Evolutionary conservation across 1,140 invertebrate genomes (phyloP).

Genomic region (Panagrolaimus sp.): DNA sequence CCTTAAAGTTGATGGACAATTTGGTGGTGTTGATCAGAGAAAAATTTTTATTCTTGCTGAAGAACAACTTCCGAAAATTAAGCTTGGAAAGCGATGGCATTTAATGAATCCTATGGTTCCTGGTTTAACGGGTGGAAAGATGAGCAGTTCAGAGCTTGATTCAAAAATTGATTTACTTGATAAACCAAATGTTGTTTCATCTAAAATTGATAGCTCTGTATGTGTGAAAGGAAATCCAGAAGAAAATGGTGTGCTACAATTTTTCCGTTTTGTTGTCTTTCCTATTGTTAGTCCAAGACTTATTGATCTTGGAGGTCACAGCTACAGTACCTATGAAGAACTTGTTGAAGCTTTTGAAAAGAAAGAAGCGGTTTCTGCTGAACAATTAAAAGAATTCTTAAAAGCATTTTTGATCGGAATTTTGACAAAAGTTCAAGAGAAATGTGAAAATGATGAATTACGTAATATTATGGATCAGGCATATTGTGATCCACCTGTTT

Average conservation of each 20-base stretch:
- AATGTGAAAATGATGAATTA: conserved; percentile 43
- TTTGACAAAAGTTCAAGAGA: conserved; percentile 41
- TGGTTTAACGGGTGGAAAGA: conserved; percentile 73
- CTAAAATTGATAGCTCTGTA: conserved; percentile 92
- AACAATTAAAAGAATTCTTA: conserved; percentile 40
- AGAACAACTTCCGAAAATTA: conserved; percentile 66
- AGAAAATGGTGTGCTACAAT: conserved; percentile 91
- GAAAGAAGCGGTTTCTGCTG: conserved; percentile 25
- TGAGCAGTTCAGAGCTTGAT: conserved; percentile 94
- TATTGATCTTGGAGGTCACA: conserved; percentile 23
- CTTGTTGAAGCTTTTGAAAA: conserved; percentile 41
- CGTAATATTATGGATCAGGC: conserved; percentile 44
- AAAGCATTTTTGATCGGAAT: conserved; percentile 48
- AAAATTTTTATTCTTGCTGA: conserved; percentile 98
- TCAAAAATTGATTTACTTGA: conserved; percentile 98
- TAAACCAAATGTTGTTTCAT: conserved; percentile 76
- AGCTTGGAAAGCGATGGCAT: conserved; percentile 69
- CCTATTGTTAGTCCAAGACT: conserved; percentile 64
- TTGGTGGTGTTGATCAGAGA: conserved; percentile 95
- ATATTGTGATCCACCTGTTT: conserved; percentile 24
- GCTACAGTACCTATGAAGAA: conserved; percentile 27
- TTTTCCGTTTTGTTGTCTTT: conserved; percentile 87
- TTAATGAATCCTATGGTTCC: conserved; percentile 97
- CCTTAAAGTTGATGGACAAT: conserved; percentile 92
- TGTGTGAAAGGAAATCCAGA: conserved; percentile 77